Evolutionary conservation across 2,797 vertebrate genomes (phyloP), one percentile per base, ranked within the genome.

Genomic region (Caiman crocodilus): DNA sequence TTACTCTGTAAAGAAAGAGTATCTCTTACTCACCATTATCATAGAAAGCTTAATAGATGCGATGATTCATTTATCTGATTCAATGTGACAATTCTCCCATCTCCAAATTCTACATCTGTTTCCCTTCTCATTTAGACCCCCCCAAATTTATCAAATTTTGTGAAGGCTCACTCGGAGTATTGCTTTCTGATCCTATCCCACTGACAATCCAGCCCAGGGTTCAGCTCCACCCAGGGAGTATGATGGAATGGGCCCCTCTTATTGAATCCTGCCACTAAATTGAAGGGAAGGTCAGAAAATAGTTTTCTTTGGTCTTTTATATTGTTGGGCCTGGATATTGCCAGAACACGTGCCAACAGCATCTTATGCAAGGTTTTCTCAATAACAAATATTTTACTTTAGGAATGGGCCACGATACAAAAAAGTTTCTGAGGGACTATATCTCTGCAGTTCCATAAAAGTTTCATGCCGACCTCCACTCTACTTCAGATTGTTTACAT

Each of bases 301-400:
- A 42, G 32, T 71, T 64, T 88, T 90, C 12, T 8, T 69, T 12
- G 42, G 42, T 74, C 35, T 76, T 35, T 86, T 50, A 76, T 79
- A 14, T 10, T 83, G 76, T 89, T 79, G 14, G 28, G 69, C 3
- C 28, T 90, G 71, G 42, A 65, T 83, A 5, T 20, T 76, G 64
- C 56, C 42, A 86, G 67, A 86, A 85, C 57, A 84, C 89, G 86
- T 42, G 1, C 81, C 79, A 87, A 76, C 89, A 42, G 63, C 74
- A 20, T 14, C 60, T 95, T 88, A 82, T 79, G 87, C 35, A 80
- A 84, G 50, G 67, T n/a, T 79, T 92, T 93, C 13, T 56, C 18
- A 60, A 20, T 28, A 85, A 63, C 59, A 92, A 87, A 79, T 84
- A 82, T 91, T 95, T 90, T 90, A 50, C 76, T 60, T 75, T 65